Evolutionary conservation across 2,113 vertebrate genomes (phyloP).

Genomic region (Glareola pratincola): DNA sequence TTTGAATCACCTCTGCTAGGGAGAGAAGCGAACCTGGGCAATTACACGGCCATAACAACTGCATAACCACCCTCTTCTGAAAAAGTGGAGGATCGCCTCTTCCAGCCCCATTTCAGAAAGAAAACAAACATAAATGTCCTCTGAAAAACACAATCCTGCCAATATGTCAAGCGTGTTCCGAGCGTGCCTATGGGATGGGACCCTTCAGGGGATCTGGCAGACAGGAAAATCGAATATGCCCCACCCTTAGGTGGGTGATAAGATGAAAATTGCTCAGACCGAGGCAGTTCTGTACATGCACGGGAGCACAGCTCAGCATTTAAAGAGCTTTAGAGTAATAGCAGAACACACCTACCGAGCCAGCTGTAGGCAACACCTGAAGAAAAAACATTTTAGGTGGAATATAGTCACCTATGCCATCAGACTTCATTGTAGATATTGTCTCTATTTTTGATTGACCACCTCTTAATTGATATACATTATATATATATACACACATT

Average conservation of each 20-base stretch:
- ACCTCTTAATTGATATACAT: background rate
- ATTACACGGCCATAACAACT: background rate
- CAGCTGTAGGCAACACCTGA: background rate
- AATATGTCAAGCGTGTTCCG: background rate
- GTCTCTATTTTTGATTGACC: background rate
- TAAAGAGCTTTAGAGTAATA: background rate
- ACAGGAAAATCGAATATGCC: background rate
- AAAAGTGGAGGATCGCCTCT: background rate
- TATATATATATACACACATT: background rate
- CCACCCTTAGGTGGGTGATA: background rate
- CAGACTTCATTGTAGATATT: background rate
- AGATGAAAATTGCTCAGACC: background rate
- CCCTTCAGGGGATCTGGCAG: background rate
- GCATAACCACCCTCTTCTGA: too few species aligned
- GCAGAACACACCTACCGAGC: background rate
- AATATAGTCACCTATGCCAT: background rate
- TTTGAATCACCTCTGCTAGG: background rate
- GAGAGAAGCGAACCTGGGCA: accelerated
- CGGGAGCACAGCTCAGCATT: background rate
- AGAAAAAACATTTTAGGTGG: background rate
- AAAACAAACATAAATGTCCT: accelerated
- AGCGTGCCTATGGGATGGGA: background rate
- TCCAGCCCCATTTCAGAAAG: background rate
- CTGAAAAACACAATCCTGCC: background rate
- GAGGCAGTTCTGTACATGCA: constrained; percentile 3